Evolutionary conservation across 1,140 invertebrate species (phyloP).

Genomic region (Trypoxylus dichotomus): DNA sequence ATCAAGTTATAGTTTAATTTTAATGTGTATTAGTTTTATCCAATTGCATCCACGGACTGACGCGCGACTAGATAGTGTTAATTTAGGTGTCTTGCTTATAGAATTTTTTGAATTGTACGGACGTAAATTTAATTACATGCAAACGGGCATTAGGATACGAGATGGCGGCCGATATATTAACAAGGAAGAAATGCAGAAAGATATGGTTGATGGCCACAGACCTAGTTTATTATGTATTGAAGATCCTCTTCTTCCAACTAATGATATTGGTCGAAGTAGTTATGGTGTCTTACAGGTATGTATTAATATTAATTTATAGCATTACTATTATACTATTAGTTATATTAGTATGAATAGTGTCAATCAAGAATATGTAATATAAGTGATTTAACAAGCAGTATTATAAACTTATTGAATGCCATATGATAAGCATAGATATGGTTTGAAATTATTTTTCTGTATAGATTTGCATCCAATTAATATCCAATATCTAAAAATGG

Average conservation of each 20-base stretch:
- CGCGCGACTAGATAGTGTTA: slow-evolving; percentile 64
- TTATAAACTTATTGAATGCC: too few species aligned
- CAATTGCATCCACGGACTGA: slow-evolving; percentile 73
- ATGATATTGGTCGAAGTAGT: slow-evolving; percentile 96
- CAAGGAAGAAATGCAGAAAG: slow-evolving; percentile 90
- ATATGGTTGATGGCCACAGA: slow-evolving; percentile 91
- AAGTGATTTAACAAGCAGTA: too few species aligned
- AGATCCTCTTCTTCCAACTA: slow-evolving; percentile 93
- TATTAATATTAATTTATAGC: too few species aligned
- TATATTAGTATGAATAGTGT: too few species aligned
- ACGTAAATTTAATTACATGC: slow-evolving; percentile 93
- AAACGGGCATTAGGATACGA: slow-evolving; percentile 92
- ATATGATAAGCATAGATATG: too few species aligned
- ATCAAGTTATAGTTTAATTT: slow-evolving; percentile 96
- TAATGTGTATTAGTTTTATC: slow-evolving; percentile 95
- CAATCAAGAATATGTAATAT: too few species aligned
- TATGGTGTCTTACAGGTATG: slow-evolving; percentile 72
- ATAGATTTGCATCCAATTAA: too few species aligned
- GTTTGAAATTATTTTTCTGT: too few species aligned
- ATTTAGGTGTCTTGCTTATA: slow-evolving; percentile 92
- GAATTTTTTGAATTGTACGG: slow-evolving; percentile 99
- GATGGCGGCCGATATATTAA: slow-evolving; percentile 92
- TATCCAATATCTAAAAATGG: too few species aligned
- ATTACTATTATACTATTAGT: too few species aligned
- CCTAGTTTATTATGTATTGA: slow-evolving; percentile 95